Percentiles rank a stretch among this genome's conserved stretches.
These are phyloP conservation scores for Platycheirus rosarum DNA, from an alignment of 2,888 invertebrate species.

Conservation along the genomic window DNA sequence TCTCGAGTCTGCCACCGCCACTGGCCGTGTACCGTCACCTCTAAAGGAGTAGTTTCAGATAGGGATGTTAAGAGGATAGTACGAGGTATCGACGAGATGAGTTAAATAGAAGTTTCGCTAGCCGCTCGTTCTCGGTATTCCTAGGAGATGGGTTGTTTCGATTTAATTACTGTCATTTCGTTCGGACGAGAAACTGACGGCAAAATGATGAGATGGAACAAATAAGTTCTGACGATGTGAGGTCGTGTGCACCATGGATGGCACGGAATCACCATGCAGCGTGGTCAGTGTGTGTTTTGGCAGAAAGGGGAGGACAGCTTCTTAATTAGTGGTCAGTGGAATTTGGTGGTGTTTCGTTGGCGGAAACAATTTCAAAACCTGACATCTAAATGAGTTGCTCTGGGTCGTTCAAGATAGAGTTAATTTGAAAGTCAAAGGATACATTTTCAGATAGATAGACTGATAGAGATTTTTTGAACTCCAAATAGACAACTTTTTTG, in stretches of 20 bases:
- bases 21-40: conserved; percentile 2
- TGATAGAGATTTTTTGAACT: not conserved
- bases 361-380: conserved; percentile 39
- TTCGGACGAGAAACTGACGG: conserved; percentile 49
- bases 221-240: conserved; percentile 52
- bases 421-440: conserved; percentile 34
- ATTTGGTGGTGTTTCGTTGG: conserved; percentile 4
- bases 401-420: conserved; percentile 17
- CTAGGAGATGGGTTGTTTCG: conserved; percentile 41
- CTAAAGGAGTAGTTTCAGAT: conserved; percentile 52
- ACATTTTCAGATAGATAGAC: no score
- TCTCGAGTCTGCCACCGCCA: not conserved
- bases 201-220: conserved; percentile 55
- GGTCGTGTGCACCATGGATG: conserved; percentile 25
- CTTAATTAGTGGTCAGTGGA: conserved; percentile 29
- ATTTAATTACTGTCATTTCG: conserved; percentile 69
- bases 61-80: not conserved
- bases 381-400: conserved; percentile 41
- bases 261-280: conserved; percentile 1
- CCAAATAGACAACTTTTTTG: no score
- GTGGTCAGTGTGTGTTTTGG: not conserved
- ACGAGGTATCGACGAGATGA: conserved; percentile 8
- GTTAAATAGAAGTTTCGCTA: conserved; percentile 30
- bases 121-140: not conserved
- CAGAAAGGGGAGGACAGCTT: conserved; percentile 10